phyloP scores from a whole-genome alignment of 2,888 invertebrate genomes.

The Drosophila kokeensis region DNA sequence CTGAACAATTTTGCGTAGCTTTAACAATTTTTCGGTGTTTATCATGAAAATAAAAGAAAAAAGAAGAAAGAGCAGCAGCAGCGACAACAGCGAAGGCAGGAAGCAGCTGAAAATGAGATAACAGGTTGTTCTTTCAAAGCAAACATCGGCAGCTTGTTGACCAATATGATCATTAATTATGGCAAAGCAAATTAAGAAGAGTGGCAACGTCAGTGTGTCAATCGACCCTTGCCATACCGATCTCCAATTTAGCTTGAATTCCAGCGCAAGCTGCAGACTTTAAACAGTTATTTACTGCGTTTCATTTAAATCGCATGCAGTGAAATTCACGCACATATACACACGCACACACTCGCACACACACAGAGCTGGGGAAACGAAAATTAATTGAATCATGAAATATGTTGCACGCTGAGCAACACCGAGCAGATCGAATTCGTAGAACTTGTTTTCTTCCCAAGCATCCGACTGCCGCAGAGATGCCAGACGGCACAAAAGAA shows the following conservation, averaged over 20 bases:
- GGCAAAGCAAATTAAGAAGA: constrained; percentile 43
- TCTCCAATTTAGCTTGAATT: constrained; percentile 22
- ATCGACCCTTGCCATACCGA: constrained; percentile 44
- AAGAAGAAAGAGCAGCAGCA: constrained; percentile 4
- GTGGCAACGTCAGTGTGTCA: constrained; percentile 34
- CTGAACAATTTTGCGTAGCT: constrained; percentile 71
- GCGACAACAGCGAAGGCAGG: constrained; percentile 12
- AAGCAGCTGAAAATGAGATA: constrained; percentile 67
- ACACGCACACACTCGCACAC: constrained; percentile 20
- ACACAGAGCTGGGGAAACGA: constrained; percentile 31
- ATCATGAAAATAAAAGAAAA: constrained; percentile 23
- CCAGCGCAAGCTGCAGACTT: constrained; percentile 13
- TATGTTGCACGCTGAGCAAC: constrained; percentile 59
- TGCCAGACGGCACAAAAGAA: constrained; percentile 56
- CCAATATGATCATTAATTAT: constrained; percentile 51
- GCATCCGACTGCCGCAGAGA: constrained; percentile 24
- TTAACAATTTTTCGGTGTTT: constrained; percentile 56
- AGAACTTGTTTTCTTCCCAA: constrained; percentile 69
- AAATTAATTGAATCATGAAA: constrained; percentile 78
- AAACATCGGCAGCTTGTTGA: constrained; percentile 6
- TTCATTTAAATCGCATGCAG: constrained; percentile 59
- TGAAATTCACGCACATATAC: constrained; percentile 63
- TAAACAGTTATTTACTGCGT: constrained; percentile 66
- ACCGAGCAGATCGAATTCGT: constrained; percentile 53
- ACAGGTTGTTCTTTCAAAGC: constrained; percentile 44